Percentiles rank a stretch among this genome's conserved stretches.
Conservation (phyloP, 23 tunicate genomes). For the Halocynthia roretzi region DNA sequence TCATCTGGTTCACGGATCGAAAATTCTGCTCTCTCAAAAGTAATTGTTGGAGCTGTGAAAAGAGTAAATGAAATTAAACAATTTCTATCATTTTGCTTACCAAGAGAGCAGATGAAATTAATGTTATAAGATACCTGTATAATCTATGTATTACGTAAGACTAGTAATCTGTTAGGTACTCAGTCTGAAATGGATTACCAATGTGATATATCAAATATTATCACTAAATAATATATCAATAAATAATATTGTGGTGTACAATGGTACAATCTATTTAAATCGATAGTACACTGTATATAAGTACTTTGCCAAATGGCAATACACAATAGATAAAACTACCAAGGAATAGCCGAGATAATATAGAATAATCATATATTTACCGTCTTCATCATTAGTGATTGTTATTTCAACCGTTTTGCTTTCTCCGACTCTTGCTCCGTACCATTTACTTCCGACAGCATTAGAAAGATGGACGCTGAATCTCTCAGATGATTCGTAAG, state of each 20-base stretch:
- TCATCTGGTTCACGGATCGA: conserved; percentile 78
- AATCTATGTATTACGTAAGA: no score
- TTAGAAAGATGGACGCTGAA: conserved; percentile 48
- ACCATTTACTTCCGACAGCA: conserved; percentile 61
- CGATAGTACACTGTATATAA: not conserved
- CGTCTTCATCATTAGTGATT: conserved; percentile 91
- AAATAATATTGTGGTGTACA: no score
- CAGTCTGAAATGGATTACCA: not conserved
- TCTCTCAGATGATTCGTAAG: conserved; percentile 64
- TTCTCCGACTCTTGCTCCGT: conserved; percentile 80
- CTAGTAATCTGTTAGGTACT: not conserved
- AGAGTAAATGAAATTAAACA: not conserved
- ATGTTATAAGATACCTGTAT: no score
- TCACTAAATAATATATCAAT: no score
- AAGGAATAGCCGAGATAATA: no score
- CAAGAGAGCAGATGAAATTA: no score
- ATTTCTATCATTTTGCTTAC: no score
- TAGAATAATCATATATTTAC: conserved; percentile 23
- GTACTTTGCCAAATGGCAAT: not conserved
- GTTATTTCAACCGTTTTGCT: conserved; percentile 51
- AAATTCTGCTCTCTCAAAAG: conserved; percentile 64
- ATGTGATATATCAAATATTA: not conserved
- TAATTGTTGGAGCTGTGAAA: conserved; percentile 73
- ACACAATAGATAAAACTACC: not conserved
- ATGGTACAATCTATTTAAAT: not conserved